Conservation (phyloP, 2,888 invertebrate genomes). For the Galeruca laticollis region DNA sequence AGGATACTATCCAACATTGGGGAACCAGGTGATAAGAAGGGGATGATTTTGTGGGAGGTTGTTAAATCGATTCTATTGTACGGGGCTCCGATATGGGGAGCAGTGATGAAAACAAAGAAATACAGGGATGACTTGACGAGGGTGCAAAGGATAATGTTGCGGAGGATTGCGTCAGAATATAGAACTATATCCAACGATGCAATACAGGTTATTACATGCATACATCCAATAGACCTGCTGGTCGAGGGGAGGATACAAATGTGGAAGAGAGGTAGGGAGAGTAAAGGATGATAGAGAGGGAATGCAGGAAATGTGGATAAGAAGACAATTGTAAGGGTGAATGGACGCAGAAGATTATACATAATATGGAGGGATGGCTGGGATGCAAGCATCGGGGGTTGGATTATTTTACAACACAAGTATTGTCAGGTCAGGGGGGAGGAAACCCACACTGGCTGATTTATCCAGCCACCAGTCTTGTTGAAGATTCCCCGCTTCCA, state of each 20-base stretch:
- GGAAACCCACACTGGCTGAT: no score
- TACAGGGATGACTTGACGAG: no score
- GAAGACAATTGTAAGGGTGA: neutral
- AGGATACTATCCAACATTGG: no score
- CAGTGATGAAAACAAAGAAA: neutral
- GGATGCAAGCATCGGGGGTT: no score
- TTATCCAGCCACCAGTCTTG: no score
- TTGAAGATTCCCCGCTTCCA: no score
- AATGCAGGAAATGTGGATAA: constrained; percentile 1
- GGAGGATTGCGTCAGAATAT: no score
- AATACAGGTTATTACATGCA: neutral
- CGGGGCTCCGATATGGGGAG: constrained; percentile 27
- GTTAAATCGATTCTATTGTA: constrained; percentile 28
- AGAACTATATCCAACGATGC: neutral
- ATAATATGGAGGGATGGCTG: no score
- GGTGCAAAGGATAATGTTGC: no score
- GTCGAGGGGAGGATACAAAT: neutral
- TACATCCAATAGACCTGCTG: neutral
- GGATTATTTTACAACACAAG: no score
- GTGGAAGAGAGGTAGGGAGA: neutral
- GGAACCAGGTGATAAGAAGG: constrained; percentile 14
- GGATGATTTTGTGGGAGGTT: constrained; percentile 17
- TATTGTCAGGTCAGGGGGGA: no score
- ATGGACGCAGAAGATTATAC: neutral
- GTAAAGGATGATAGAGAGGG: neutral